These are phyloP conservation scores for Dromaius novaehollandiae DNA, from an alignment of 2,113 vertebrate species.

Conservation along the genomic window DNA sequence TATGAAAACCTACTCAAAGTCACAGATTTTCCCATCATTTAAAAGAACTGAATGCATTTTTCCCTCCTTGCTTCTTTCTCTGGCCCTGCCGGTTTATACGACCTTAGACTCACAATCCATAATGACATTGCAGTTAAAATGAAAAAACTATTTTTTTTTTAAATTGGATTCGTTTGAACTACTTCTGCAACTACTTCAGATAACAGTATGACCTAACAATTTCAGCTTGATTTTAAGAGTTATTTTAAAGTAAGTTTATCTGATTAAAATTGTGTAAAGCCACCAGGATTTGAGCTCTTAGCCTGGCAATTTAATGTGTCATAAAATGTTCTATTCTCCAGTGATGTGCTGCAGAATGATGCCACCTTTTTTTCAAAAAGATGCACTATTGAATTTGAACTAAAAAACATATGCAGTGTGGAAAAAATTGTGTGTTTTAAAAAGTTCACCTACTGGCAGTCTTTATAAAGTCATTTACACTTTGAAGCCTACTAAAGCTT, in stretches of 20 bases:
- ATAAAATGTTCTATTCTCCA: slow-evolving; percentile 39
- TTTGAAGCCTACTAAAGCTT: background rate
- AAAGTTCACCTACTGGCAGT: background rate
- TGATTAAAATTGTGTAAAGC: slow-evolving; percentile 65
- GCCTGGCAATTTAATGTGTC: slow-evolving; percentile 24
- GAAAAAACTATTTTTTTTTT: slow-evolving; percentile 21
- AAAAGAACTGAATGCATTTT: slow-evolving; percentile 47
- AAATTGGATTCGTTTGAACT: slow-evolving; percentile 64
- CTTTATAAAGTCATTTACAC: background rate
- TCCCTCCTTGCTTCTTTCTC: background rate
- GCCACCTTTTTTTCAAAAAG: background rate
- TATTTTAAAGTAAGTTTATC: slow-evolving; percentile 59
- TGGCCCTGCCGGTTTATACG: slow-evolving; percentile 52
- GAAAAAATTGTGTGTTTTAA: background rate
- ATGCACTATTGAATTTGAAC: background rate
- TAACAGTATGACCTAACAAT: slow-evolving; percentile 60
- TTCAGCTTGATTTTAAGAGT: slow-evolving; percentile 58
- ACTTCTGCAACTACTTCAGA: slow-evolving; percentile 25
- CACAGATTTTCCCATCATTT: slow-evolving; percentile 62
- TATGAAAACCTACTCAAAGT: slow-evolving; percentile 61
- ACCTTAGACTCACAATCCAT: slow-evolving; percentile 43
- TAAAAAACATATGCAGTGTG: background rate
- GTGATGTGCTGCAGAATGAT: background rate
- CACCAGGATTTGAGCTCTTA: slow-evolving; percentile 4
- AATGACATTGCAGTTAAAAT: slow-evolving; percentile 56